These are phyloP conservation scores for Hystrix brachyura DNA, from an alignment of 2,113 vertebrate genomes.

Conservation along the genomic window DNA sequence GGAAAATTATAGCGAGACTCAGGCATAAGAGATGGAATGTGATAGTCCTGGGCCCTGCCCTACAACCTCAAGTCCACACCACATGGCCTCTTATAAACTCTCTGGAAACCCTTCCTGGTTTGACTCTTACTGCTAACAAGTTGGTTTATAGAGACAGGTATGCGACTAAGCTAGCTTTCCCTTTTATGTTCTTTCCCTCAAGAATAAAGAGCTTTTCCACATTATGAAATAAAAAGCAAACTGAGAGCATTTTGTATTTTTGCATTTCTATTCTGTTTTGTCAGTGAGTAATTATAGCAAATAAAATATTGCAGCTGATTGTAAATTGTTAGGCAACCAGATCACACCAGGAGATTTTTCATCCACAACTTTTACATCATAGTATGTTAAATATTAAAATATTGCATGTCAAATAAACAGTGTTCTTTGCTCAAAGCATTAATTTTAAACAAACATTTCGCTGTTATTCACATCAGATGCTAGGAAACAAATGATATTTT, in stretches of 20 bases:
- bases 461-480: constrained; percentile 62
- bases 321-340: constrained; percentile 76
- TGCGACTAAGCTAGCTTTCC: not conserved
- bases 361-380: constrained; percentile 77
- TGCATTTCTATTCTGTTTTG: constrained; percentile 79
- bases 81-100: not conserved
- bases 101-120: not conserved
- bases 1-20: not conserved
- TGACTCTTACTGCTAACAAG: not conserved
- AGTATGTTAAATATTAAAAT: constrained; percentile 82
- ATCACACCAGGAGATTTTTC: constrained; percentile 74
- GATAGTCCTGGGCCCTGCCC: not conserved
- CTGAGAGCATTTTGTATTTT: constrained; percentile 67
- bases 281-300: constrained; percentile 78
- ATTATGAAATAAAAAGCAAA: constrained; percentile 56
- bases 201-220: constrained; percentile 6
- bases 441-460: constrained; percentile 76
- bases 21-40: not conserved
- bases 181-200: not conserved
- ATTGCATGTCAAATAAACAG: constrained; percentile 65
- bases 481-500: constrained; percentile 48
- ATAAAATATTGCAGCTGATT: constrained; percentile 75
- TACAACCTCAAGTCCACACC: constrained; percentile 6
- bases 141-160: not conserved
- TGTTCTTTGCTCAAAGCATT: constrained; percentile 70